Evolutionary conservation across 2,888 invertebrate genomes (phyloP).

Genomic region (Dorcus hopei): DNA sequence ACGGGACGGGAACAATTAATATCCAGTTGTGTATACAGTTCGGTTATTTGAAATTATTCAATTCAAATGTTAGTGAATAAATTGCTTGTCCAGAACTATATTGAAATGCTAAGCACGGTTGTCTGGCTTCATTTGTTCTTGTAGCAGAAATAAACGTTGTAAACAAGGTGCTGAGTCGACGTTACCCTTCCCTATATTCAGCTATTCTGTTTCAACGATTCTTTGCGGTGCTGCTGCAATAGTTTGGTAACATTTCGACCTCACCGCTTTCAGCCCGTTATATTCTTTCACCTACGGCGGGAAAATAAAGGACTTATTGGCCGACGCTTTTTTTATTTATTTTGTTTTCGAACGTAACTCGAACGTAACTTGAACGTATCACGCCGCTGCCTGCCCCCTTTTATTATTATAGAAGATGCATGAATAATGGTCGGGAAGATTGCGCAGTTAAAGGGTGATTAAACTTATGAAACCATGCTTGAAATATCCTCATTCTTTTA

Average conservation of each 20-base stretch:
- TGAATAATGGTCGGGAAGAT: no score
- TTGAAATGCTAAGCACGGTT: constrained; percentile 21
- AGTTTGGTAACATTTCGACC: not conserved
- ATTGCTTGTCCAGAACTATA: constrained; percentile 17
- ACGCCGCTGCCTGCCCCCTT: no score
- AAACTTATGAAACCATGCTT: no score
- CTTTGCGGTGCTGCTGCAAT: constrained; percentile 1
- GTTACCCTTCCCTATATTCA: not conserved
- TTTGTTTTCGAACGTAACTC: no score
- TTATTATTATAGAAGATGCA: no score
- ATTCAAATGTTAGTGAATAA: constrained; percentile 9
- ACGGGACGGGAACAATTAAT: not conserved
- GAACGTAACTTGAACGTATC: no score
- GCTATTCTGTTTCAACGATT: not conserved
- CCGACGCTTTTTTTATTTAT: no score
- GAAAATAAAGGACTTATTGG: no score
- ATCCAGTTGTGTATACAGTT: not conserved
- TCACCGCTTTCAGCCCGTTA: not conserved
- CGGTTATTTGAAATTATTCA: not conserved
- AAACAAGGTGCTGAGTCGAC: constrained; percentile 21
- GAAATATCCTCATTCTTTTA: no score
- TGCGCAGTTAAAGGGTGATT: no score
- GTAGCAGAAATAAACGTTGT: constrained; percentile 16
- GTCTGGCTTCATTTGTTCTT: constrained; percentile 22
- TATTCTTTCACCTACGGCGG: not conserved